Evolutionary conservation across 2,797 vertebrate species (phyloP), one percentile per base, ranked within the genome.

Genomic region (Chanos chanos): DNA sequence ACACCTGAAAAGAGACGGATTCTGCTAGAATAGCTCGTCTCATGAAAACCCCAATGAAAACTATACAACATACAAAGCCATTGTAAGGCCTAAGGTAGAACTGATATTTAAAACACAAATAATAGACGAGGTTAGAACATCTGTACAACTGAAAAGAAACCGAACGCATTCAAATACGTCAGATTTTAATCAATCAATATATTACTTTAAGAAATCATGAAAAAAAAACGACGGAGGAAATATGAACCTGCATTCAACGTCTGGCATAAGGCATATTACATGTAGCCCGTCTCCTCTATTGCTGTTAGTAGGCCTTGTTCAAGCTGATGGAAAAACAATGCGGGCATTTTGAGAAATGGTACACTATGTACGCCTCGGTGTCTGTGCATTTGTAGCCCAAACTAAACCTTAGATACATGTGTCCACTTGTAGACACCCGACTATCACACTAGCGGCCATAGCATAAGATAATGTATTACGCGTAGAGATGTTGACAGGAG

Each of bases 331-430:
- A 80, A 87, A 83, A 82, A 87, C 81, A 85, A 89, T 89, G 87
- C 86, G 86, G 87, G 84, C 78, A 83, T 88, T 87, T 85, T 86
- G 79, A 85, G 81, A 78, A 82, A 79, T 81, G 79, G 83, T 82
- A 88, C 84, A 81, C 80, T 71, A 55, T 83, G 83, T 87, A 81
- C 85, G 70, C 67, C 81, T 73, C 65, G 73, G 53, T 80, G 72
- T 77, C 73, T 73, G 64, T 71, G 69, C 66, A 71, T 64, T 39
- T n/a, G 40, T 10, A 56, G 13, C 27, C 22, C 48, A 58, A 66
- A 70, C 45, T 7, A 31, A 40, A 31, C 36, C 12, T 45, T 18
- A 21, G 5, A 28, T 12, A 27, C 48, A 41, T 31, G 9, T 44
- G 30, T 36, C 7, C 28, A 31, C 33, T 4, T 52, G 37, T 54